Evolutionary conservation across 1,140 invertebrate species (phyloP).

Genomic region (Teleopsis dalmanni): DNA sequence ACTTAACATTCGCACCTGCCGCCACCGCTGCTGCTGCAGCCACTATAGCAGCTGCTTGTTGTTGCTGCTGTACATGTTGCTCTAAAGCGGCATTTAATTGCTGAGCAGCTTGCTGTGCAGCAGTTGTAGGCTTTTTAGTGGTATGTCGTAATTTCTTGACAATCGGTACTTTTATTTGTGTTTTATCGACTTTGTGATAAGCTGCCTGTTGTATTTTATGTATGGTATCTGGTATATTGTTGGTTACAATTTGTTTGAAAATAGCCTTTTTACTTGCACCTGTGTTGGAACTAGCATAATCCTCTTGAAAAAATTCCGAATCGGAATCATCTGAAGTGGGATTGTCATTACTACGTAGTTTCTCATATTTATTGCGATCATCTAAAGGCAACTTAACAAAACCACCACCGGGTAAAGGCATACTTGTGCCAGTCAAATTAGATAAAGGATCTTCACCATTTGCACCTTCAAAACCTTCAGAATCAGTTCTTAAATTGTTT

Average conservation of each 20-base stretch:
- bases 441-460: slow-evolving; percentile 4
- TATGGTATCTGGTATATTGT: slow-evolving; percentile 46
- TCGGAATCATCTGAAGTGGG: slow-evolving; percentile 55
- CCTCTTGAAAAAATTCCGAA: slow-evolving; percentile 36
- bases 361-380: slow-evolving; percentile 73
- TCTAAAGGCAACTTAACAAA: slow-evolving; percentile 61
- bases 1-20: slow-evolving; percentile 25
- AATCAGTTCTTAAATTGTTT: slow-evolving; percentile 32
- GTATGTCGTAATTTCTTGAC: slow-evolving; percentile 42
- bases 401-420: slow-evolving; percentile 9
- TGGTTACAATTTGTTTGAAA: slow-evolving; percentile 49
- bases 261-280: slow-evolving; percentile 30
- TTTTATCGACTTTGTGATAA: slow-evolving; percentile 46
- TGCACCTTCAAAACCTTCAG: slow-evolving; percentile 18
- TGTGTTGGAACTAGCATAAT: slow-evolving; percentile 17
- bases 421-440: background rate
- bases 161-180: slow-evolving; percentile 39
- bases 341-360: slow-evolving; percentile 54
- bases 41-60: slow-evolving; percentile 22
- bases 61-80: slow-evolving; percentile 21
- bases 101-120: slow-evolving; percentile 37
- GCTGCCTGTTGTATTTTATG: slow-evolving; percentile 44
- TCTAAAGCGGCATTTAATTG: slow-evolving; percentile 31
- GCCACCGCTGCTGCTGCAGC: slow-evolving; percentile 23
- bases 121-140: slow-evolving; percentile 40